Evolutionary conservation across 2,888 invertebrate species (phyloP), one percentile per base, ranked within the genome.

Genomic region (Dolichomitus sp.): DNA sequence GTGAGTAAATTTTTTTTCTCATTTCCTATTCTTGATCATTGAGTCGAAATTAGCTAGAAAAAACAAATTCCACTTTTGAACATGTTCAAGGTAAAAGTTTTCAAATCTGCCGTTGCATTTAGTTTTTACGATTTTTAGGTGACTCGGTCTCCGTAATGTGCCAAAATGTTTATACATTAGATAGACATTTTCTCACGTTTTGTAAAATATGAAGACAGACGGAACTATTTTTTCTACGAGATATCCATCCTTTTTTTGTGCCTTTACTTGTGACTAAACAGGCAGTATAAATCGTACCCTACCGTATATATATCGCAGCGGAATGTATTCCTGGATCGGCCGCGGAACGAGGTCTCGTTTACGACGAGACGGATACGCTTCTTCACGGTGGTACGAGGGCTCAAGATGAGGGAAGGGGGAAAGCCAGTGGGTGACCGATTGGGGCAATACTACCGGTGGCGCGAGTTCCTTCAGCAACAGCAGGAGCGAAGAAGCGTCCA

Each of bases 401-500:
- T 30, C 17, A 30, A n/a, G 37, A 33, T 37, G 68, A 45, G 48
- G 85, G 84, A 80, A 80, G 72, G 74, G 50, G 57, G 76, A 84
- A 80, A 82, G 81, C 63, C 84, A 79, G 84, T 87, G 84, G 88
- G 87, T 88, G 87, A 86, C 84, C 84, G 87, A 87, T 87, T 86
- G 85, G 87, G 85, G 85, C 86, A 86, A 85, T 85, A 83, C 48
- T 81, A 79, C 52, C 81, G 80, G 85, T 84, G 81, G 85, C 80
- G 80, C 77, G 40, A 80, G 80, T 80, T 78, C 77, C 75, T 85
- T 81, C 82, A 33, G 84, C 81, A 37, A 19, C 68, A 52, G 68
- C 68, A 50, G 33, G 37, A 52, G 50, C 68, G 37, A 37, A 50
- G 52, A 37, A 27, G 4, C 37, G 11, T 37, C 33, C 52, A n/a